Base-by-base conservation (phyloP, 2,888 invertebrate species). In the Psylliodes chrysocephalus region DNA sequence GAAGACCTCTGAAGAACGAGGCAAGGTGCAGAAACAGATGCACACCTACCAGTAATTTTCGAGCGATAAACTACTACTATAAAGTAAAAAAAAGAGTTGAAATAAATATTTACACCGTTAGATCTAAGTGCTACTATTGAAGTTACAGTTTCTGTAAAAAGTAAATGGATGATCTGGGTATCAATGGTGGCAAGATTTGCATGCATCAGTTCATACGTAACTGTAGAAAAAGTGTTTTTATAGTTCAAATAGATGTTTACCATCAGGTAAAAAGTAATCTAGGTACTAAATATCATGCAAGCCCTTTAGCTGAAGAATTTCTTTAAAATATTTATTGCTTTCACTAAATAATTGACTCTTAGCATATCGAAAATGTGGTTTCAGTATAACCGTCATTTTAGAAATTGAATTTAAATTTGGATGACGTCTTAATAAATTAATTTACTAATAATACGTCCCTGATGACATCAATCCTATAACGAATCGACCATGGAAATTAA, bases 11-110 rank as follows among this genome's bases (percentile, higher is more conserved):
- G 54, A 55, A 63, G 54, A 65, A 60, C 63, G 63, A 56, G 56
- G 60, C 63, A 61, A 66, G 65, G 63, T 63, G 68, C 65, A 66
- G 63, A 64, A 60, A 28, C 54, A 63, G 60, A 60, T 56, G 55
- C 35, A 25, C 46, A 28, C 28, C 56, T 61, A 65, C 61, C 61
- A 57, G 49, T 61, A 65, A 61, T 65, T 65, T 65, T 47, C 12
- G 30, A 40, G 61, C 57, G 54, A 57, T 65, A 56, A 61, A 61
- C 57, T 59, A 59, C 47, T 33, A 49, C 28, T 40, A n/a, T 25
- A 22, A 55, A 55, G 17, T n/a, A 44, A 55, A 44, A 28, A n/a
- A 38, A 59, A 49, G 35, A 38, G 25, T 51, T 59, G 49, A 59
- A 59, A 59, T 49, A 49, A 59, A 59, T 59, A 59, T 59, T 54